Evolutionary conservation across 1,140 invertebrate genomes (phyloP), one percentile per base, ranked within the genome.

Genomic region (Latrodectus geometricus): DNA sequence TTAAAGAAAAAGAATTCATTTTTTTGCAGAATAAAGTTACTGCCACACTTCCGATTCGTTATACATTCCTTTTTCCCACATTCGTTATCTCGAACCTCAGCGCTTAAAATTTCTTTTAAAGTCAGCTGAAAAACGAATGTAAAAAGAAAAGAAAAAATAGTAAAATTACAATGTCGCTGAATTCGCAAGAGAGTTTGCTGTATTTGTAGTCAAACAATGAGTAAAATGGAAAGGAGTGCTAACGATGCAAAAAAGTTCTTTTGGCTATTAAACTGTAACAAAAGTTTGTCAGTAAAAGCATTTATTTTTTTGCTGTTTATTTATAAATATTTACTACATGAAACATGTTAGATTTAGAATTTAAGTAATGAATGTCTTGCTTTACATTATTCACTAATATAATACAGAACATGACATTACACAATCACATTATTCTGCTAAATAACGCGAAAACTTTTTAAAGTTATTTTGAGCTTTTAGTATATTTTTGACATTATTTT

Each of bases 131-230:
- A 21, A 70, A 70, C 23, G 20, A 9, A 12, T 35, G 12, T 12
- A 35, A 70, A 70, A 35, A 21, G 35, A 11, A 23, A 21, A 14
- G 17, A 70, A 12, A 1, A 5, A 9, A 12, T 50, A 49, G 23
- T 49, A 73, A 74, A 50, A 15, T 61, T 12, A 61, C n/a, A n/a
- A 74, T 12, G 72, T 48, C 72, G 49, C 72, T 74, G 48, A 74
- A 50, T 52, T 74, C 48, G 48, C 72, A 15, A 35, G 48, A 70
- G 20, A 48, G 21, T 74, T 74, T 48, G 72, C 72, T 48, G 17
- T 74, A 74, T 74, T 74, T 74, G 72, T 52, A 74, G 49, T 74
- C 52, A 74, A 74, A 74, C 72, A 74, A 74, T 74, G 49, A 20
- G 49, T 17, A 72, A 48, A 48, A 49, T 74, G 49, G 49, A 20